Conservation (phyloP, 2,797 vertebrate genomes). For the Channa striata region DNA sequence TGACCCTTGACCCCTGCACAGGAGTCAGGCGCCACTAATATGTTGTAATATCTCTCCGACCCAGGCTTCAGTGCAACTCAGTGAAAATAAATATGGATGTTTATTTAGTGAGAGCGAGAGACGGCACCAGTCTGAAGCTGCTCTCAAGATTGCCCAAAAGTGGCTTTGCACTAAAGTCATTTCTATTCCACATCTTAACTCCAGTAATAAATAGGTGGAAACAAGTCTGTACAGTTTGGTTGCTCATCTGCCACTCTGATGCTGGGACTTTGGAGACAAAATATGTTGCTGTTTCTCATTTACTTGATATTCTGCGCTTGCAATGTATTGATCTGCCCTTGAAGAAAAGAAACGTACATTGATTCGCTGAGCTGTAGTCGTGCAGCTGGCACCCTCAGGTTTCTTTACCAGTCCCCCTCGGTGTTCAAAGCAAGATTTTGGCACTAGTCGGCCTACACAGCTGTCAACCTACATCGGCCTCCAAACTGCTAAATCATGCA, state of each 20-base stretch:
- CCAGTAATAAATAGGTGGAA: conserved; percentile 27
- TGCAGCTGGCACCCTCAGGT: conserved; percentile 20
- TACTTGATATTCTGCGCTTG: conserved; percentile 11
- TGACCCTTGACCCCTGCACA: conserved; percentile 73
- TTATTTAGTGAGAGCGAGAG: conserved; percentile 57
- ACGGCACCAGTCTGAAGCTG: conserved; percentile 34
- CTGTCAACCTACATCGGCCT: conserved; percentile 75
- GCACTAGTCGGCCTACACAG: conserved; percentile 53
- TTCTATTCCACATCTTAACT: conserved; percentile 28
- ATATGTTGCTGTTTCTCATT: neutral
- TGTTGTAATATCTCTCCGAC: conserved; percentile 69
- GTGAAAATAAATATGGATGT: conserved; percentile 74
- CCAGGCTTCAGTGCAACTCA: conserved; percentile 61
- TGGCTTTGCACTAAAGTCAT: conserved; percentile 7
- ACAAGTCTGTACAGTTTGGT: conserved; percentile 18
- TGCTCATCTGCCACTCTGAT: neutral
- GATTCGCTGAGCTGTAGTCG: conserved; percentile 12
- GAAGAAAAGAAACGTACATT: conserved; percentile 14
- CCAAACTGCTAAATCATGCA: conserved; percentile 69
- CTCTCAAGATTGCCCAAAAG: conserved; percentile 42
- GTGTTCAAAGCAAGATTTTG: conserved; percentile 44
- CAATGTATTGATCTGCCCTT: conserved; percentile 2
- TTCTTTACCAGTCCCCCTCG: conserved; percentile 44
- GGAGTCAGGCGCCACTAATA: conserved; percentile 73
- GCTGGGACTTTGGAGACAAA: neutral